Evolutionary conservation across 2,797 vertebrate genomes (phyloP), one percentile per base, ranked within the genome.

Genomic region (Argyrosomus regius): DNA sequence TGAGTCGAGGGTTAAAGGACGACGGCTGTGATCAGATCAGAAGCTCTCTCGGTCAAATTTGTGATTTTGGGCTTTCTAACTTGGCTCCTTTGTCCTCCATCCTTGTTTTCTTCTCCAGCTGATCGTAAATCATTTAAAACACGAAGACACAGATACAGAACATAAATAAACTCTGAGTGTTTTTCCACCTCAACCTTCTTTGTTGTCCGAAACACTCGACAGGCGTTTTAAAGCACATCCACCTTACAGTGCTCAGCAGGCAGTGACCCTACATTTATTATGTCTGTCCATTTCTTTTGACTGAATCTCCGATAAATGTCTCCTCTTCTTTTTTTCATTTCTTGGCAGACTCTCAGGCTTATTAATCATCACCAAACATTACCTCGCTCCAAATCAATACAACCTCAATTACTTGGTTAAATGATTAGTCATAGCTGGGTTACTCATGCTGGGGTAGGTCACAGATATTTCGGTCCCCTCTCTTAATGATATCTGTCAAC

Each of bases 391-490:
- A 20, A 39, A 59, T 80, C 63, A 35, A 28, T 56, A 45, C 18
- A 24, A 13, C 11, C 63, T 81, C 35, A 26, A 0, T 59, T 26
- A 71, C 67, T 31, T 13, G 18, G 6, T 41, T 5, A 20, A 60
- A 56, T 35, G 70, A 74, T 82, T 26, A 70, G n/a, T 85, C 78
- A 81, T 18, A 39, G 68, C 48, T 28, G 49, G 4, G 20, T 71
- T 61, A 56, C 48, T 83, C 76, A 57, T 64, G 56, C 67, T 17
- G 41, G 3, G 1, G 20, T 6, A 31, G 63, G 41, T 70, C 59
- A 75, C 11, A 3, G 61, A 46, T 62, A 57, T 58, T 69, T 72
- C 49, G 1, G n/a, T 35, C 26, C 9, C 3, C 24, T 11, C 1
- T 60, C 60, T 26, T 62, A 20, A 39, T 70, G 5, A 59, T 1